Evolutionary conservation across 2,113 vertebrate genomes (phyloP).

Genomic region (Alectura lathami): DNA sequence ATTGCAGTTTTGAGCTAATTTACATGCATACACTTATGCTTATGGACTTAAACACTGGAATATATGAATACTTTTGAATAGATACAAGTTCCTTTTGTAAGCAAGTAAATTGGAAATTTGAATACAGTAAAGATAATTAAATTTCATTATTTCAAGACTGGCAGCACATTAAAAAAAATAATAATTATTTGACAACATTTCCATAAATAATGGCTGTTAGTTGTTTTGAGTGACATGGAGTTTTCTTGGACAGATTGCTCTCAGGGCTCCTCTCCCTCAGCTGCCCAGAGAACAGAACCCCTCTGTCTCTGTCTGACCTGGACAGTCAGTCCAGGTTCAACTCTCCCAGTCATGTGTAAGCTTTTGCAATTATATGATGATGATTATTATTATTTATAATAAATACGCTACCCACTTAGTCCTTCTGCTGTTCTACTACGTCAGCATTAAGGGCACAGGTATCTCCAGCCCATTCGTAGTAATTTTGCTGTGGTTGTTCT

Average conservation of each 20-base stretch:
- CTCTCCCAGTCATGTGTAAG: background rate
- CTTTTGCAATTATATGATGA: background rate
- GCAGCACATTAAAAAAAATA: background rate
- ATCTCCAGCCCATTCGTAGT: background rate
- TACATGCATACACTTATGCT: background rate
- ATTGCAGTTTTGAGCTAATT: background rate
- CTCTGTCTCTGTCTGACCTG: no score
- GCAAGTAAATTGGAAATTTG: background rate
- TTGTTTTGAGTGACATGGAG: background rate
- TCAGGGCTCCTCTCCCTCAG: background rate
- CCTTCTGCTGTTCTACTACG: background rate
- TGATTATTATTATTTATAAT: background rate
- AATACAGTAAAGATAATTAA: background rate
- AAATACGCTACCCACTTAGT: background rate
- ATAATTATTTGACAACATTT: background rate
- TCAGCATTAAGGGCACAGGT: background rate
- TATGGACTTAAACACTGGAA: background rate
- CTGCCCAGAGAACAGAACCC: background rate
- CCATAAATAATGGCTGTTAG: background rate
- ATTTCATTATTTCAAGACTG: background rate
- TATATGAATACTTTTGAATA: background rate
- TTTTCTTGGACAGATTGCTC: background rate
- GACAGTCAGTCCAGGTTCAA: background rate
- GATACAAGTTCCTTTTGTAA: background rate
- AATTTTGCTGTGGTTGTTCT: background rate